These are phyloP conservation scores for Drosophila subquinaria DNA, from an alignment of 2,888 invertebrate genomes.

Conservation along the genomic window DNA sequence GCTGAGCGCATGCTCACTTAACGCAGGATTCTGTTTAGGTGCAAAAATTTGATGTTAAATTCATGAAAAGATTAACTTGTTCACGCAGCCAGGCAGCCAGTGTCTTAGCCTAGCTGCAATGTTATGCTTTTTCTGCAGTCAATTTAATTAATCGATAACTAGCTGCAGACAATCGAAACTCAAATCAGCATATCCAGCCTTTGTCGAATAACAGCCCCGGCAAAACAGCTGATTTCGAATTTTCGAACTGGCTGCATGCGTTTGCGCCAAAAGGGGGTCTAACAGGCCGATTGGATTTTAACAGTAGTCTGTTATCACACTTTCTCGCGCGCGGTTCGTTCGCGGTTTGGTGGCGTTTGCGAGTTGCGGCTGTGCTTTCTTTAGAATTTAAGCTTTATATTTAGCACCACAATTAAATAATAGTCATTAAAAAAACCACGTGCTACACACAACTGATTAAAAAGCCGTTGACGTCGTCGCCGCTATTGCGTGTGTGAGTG, in stretches of 20 bases:
- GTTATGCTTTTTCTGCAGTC: background rate
- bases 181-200: constrained; percentile 23
- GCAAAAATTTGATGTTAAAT: background rate
- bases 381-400: constrained; percentile 49
- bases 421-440: constrained; percentile 18
- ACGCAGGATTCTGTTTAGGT: constrained; percentile 12
- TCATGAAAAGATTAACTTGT: background rate
- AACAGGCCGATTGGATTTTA: constrained; percentile 30
- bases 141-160: background rate
- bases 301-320: constrained; percentile 57
- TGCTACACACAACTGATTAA: constrained; percentile 18
- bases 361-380: constrained; percentile 47
- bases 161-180: background rate
- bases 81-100: background rate
- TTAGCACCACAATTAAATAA: constrained; percentile 42
- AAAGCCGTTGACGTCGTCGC: constrained; percentile 33
- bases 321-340: constrained; percentile 53
- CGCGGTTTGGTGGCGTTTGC: constrained; percentile 35
- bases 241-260: constrained; percentile 46
- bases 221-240: constrained; percentile 51
- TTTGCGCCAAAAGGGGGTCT: constrained; percentile 47
- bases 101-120: background rate
- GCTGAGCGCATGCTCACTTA: constrained; percentile 5
- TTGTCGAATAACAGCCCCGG: constrained; percentile 22
- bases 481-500: constrained; percentile 1